These are phyloP conservation scores for Bhutanitis thaidina DNA, from an alignment of 2,888 invertebrate genomes.

Conservation along the genomic window DNA sequence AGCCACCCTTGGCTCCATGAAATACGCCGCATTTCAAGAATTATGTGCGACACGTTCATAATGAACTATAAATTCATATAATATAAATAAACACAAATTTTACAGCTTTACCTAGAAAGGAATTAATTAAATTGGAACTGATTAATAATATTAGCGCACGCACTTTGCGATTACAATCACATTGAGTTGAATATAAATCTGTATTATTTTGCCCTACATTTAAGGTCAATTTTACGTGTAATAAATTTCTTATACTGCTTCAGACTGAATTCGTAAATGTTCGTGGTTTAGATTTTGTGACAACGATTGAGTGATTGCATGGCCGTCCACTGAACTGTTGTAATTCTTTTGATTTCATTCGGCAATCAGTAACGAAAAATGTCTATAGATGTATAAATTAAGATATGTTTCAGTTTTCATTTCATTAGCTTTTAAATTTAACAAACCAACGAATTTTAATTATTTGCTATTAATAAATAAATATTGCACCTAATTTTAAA, in stretches of 20 bases:
- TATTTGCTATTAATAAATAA: no score
- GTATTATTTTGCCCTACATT: constrained; percentile 41
- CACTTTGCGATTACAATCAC: constrained; percentile 36
- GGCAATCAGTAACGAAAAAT: no score
- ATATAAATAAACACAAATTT: not conserved
- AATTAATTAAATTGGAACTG: constrained; percentile 17
- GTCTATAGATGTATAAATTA: no score
- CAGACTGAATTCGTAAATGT: constrained; percentile 30
- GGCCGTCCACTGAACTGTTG: no score
- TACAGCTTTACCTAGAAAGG: constrained; percentile 24
- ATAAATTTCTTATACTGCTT: constrained; percentile 34
- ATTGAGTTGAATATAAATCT: constrained; percentile 43
- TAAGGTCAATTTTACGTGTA: constrained; percentile 45
- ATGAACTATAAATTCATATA: not conserved
- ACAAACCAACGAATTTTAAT: no score
- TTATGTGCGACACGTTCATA: not conserved
- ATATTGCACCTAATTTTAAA: no score
- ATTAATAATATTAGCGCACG: constrained; percentile 11
- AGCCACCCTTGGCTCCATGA: constrained; percentile 37
- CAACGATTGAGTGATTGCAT: constrained; percentile 22
- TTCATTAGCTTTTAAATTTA: no score
- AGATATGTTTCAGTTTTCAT: no score
- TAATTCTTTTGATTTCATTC: no score
- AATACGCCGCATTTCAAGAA: constrained; percentile 33
- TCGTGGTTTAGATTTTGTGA: constrained; percentile 31